Evolutionary conservation across 2,888 invertebrate genomes (phyloP).

Genomic region (Pristionchus exspectatus): DNA sequence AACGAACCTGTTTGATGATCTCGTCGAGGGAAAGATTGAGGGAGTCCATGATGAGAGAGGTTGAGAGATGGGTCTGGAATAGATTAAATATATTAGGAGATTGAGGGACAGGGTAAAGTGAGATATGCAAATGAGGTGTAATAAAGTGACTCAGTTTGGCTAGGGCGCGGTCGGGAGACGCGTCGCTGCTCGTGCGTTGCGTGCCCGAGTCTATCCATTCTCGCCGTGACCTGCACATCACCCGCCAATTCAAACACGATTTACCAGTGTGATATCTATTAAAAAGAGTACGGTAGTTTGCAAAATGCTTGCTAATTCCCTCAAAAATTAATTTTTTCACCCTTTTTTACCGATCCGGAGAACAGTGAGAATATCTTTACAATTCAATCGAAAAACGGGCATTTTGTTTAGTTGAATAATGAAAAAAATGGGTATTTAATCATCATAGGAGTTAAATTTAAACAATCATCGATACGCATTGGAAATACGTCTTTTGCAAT

Average conservation of each 20-base stretch:
- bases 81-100: background rate
- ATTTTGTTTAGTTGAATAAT: no score
- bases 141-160: background rate
- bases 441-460: no score
- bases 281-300: no score
- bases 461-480: no score
- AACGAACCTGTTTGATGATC: conserved; percentile 47
- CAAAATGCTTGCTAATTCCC: no score
- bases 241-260: background rate
- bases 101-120: background rate
- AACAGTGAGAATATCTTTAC: no score
- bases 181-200: background rate
- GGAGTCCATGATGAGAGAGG: conserved; percentile 4
- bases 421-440: no score
- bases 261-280: no score
- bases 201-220: background rate
- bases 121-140: conserved; percentile 30
- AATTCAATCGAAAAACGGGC: no score
- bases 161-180: background rate
- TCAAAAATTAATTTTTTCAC: no score
- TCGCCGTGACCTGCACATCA: conserved; percentile 6
- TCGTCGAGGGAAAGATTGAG: conserved; percentile 54
- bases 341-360: background rate
- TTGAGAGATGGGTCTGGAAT: conserved; percentile 4
- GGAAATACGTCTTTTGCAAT: no score